Conservation (phyloP, 2,113 vertebrate genomes). For the Motacilla tschutschensis region DNA sequence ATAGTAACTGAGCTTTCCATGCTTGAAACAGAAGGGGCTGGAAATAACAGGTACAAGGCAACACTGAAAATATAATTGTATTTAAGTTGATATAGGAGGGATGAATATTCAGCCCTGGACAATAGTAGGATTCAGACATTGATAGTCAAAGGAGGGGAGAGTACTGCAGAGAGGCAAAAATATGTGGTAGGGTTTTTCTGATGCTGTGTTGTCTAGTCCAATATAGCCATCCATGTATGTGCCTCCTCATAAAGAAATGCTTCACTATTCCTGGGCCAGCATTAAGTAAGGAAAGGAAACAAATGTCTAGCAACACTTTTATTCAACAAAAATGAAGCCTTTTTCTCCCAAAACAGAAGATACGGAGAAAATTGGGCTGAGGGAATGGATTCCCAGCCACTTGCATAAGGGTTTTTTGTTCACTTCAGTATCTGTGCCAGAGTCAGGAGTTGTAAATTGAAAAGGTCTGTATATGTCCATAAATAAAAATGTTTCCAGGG, state of each 20-base stretch:
- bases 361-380: not conserved
- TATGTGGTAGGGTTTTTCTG: rapidly evolving
- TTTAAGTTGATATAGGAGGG: not conserved
- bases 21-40: not conserved
- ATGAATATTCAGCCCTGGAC: not conserved
- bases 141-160: not conserved
- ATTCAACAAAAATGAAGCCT: not conserved
- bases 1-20: not conserved
- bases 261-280: not conserved
- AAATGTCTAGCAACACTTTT: not conserved
- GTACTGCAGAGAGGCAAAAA: not conserved
- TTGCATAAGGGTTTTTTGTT: not conserved
- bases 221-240: rapidly evolving
- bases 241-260: not conserved
- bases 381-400: not conserved
- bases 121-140: not conserved
- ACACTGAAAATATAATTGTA: not conserved
- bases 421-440: not conserved
- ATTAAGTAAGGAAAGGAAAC: not conserved
- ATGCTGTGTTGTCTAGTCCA: rapidly evolving
- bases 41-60: not conserved
- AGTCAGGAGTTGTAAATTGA: not conserved
- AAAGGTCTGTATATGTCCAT: not conserved
- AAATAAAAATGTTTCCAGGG: not conserved
- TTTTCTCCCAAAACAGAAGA: not conserved